These are phyloP conservation scores for Nibea albiflora DNA, from an alignment of 2,113 vertebrate species.

Conservation along the genomic window DNA sequence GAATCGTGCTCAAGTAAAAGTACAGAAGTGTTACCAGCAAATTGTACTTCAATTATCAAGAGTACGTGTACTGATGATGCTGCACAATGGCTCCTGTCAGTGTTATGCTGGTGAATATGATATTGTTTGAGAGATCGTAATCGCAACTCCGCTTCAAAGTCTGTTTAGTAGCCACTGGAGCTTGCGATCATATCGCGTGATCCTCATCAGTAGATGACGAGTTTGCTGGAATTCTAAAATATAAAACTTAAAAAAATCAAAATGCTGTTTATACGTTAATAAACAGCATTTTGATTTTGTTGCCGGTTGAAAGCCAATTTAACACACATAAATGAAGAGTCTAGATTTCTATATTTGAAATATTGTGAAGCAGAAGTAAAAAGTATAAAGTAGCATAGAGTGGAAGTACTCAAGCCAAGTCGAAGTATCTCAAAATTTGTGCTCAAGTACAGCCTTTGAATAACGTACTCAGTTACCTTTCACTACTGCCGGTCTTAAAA, in stretches of 20 bases:
- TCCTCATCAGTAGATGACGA: neutral
- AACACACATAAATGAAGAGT: neutral
- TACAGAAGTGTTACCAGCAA: neutral
- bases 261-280: too few relatives aligned
- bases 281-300: neutral
- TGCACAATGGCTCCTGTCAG: neutral
- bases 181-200: neutral
- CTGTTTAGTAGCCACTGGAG: neutral
- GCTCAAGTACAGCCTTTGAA: neutral
- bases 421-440: neutral
- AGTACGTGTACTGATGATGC: neutral
- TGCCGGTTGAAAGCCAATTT: neutral
- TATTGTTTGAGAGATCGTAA: neutral
- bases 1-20: neutral
- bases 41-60: neutral
- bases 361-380: neutral
- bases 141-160: too few relatives aligned
- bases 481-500: neutral
- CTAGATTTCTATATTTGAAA: neutral
- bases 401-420: neutral
- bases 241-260: too few relatives aligned
- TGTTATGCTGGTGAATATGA: neutral
- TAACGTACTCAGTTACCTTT: neutral
- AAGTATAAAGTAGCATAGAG: neutral
- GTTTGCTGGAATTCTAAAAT: too few relatives aligned